Percentiles rank a stretch among this genome's conserved stretches.
Evolutionary conservation across 2,113 vertebrate genomes (phyloP).

Genomic region (Tyto alba): DNA sequence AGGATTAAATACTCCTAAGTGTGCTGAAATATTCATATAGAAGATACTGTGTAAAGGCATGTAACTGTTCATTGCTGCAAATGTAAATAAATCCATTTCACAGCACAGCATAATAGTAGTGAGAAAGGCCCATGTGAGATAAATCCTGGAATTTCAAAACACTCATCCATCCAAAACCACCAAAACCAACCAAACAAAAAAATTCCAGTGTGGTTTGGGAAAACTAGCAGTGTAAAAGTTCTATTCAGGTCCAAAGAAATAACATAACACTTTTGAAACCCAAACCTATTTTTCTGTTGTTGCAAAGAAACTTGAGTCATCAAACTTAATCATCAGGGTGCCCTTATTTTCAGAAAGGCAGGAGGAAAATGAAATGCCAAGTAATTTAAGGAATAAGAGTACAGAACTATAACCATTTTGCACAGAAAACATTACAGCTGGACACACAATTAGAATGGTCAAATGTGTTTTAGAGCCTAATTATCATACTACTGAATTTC

Average conservation of each 20-base stretch:
- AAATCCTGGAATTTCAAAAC: background rate
- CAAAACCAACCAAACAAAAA: background rate
- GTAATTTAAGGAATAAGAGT: background rate
- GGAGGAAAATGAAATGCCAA: background rate
- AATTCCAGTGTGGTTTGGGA: background rate
- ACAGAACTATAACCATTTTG: background rate
- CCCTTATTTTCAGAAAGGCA: background rate
- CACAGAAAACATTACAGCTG: background rate
- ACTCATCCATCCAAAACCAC: background rate
- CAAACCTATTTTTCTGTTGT: background rate
- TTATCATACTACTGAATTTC: background rate
- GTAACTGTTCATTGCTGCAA: background rate
- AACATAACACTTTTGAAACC: background rate
- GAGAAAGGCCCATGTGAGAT: background rate
- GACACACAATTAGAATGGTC: background rate
- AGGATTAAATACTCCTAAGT: background rate
- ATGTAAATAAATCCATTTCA: background rate
- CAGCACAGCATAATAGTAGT: background rate
- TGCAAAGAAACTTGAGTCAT: background rate
- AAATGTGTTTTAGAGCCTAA: background rate
- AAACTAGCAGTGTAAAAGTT: background rate
- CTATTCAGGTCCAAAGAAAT: background rate
- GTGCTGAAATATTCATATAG: background rate
- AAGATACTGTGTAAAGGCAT: background rate
- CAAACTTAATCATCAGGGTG: background rate